A percentile compares a stretch with the other conserved stretches of the same genome.
Evolutionary conservation across 2,888 invertebrate genomes (phyloP).

Genomic region (Monopis laevigella): DNA sequence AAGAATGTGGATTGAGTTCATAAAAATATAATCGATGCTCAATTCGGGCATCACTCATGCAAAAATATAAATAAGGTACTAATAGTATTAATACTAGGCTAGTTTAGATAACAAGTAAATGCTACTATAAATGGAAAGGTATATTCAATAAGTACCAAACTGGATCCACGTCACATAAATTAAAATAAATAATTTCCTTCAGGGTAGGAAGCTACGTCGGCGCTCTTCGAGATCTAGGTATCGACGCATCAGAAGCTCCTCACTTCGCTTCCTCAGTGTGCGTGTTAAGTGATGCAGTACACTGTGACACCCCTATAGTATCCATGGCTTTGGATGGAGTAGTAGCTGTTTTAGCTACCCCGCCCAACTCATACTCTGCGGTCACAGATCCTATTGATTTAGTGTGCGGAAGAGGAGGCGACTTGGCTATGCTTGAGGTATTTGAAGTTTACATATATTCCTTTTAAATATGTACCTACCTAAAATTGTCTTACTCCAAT

Average conservation of each 20-base stretch:
- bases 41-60: no score
- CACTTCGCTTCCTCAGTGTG: slow-evolving; percentile 39
- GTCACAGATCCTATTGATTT: slow-evolving; percentile 82
- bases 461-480: neutral
- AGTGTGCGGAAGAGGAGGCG: slow-evolving; percentile 82
- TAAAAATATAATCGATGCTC: no score
- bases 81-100: no score
- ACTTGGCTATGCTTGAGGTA: slow-evolving; percentile 78
- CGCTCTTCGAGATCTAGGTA: slow-evolving; percentile 75
- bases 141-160: no score
- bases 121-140: no score
- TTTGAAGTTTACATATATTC: slow-evolving; percentile 3
- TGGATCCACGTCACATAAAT: no score
- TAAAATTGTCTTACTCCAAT: neutral
- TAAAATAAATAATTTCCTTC: no score
- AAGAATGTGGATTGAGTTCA: no score
- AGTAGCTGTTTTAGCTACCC: slow-evolving; percentile 70
- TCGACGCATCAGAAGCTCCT: slow-evolving; percentile 51
- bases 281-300: slow-evolving; percentile 59
- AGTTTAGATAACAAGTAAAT: no score
- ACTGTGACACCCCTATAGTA: slow-evolving; percentile 61
- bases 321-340: slow-evolving; percentile 49
- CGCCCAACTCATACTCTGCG: slow-evolving; percentile 84
- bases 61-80: no score
- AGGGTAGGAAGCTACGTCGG: slow-evolving; percentile 73